A percentile compares a stretch with the other conserved stretches of the same genome.
Conservation (phyloP, 1,140 invertebrate species). For the Drosophila yakuba region DNA sequence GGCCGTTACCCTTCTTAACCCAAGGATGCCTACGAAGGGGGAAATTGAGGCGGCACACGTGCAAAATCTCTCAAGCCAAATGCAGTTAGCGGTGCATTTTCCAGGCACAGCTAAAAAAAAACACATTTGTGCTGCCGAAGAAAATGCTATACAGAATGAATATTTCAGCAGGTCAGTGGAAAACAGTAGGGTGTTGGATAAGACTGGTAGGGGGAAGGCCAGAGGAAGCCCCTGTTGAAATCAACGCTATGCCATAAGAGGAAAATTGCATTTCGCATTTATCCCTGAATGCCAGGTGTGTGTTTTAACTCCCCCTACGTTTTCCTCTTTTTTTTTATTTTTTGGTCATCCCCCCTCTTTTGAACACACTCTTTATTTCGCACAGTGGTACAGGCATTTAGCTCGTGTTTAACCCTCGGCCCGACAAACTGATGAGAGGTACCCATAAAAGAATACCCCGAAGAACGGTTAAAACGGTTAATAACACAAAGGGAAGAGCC, state of each 20-base stretch:
- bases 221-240: constrained; percentile 41
- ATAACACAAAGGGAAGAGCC: not conserved
- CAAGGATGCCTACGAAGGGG: constrained; percentile 12
- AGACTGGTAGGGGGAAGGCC: not conserved
- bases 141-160: constrained; percentile 80
- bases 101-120: constrained; percentile 20
- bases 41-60: constrained; percentile 65
- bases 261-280: constrained; percentile 76
- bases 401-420: constrained; percentile 52
- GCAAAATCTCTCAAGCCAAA: constrained; percentile 78
- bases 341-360: not conserved
- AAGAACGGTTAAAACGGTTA: constrained; percentile 6
- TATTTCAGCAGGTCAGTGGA: constrained; percentile 61
- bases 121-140: constrained; percentile 14
- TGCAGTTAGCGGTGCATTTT: constrained; percentile 50
- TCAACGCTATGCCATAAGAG: constrained; percentile 72
- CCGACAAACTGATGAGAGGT: constrained; percentile 23
- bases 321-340: not conserved
- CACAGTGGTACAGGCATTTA: constrained; percentile 71
- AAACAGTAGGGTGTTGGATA: not conserved
- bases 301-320: not conserved
- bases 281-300: constrained; percentile 51
- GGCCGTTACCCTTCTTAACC: constrained; percentile 9
- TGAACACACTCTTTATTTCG: constrained; percentile 26
- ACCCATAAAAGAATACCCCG: constrained; percentile 24